Base-by-base conservation (phyloP, 1,140 invertebrate species). In the Rhyzopertha dominica region DNA sequence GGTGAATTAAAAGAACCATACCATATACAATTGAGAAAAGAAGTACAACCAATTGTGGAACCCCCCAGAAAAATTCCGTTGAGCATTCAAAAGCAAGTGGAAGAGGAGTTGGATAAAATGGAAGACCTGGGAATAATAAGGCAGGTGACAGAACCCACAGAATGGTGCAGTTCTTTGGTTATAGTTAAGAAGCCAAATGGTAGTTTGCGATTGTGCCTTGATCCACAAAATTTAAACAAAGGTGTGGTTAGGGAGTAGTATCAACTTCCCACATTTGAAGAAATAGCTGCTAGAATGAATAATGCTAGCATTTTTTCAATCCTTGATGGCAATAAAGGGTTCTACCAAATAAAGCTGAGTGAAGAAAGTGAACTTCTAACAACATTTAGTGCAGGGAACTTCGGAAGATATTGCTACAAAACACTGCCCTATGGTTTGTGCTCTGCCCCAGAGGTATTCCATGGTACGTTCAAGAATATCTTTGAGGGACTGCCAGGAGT, bases 281-380 rank as follows among this genome's bases (percentile, higher is more conserved):
- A 69, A 44, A 53, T 71, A 19, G 58, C 56, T 13, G 20, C 44
- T 9, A 54, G 59, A 34, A 34, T 72, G n/a, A 29, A 41, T 14
- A 61, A 60, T 7, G 57, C 62, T 34, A 60, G 54, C 44, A 42
- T 62, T 20, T 74, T 72, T 54, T 62, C 62, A 2, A 63, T 62
- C 14, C 40, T 74, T 7, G 72, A 74, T 62, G 59, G 61, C 4
- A 62, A 66, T 35, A 44, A 56, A 16, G 56, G 42, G 8, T 62
- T 67, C 49, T 55, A 53, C 48, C 52, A 53, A 43, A 31, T 61
- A 14, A 38, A 38, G 16, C 34, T 56, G 37, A 12, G 43, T 32
- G 14, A n/a, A 47, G 28, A 54, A 22, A 58, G 58, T 34, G 44
- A 44, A 32, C 44, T 60, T 12, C 42, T 57, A 7, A 54, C 47